Percentiles rank a stretch among this genome's conserved stretches.
These are phyloP conservation scores for Leptinotarsa lineolata DNA, from an alignment of 1,140 invertebrate species.

Conservation along the genomic window DNA sequence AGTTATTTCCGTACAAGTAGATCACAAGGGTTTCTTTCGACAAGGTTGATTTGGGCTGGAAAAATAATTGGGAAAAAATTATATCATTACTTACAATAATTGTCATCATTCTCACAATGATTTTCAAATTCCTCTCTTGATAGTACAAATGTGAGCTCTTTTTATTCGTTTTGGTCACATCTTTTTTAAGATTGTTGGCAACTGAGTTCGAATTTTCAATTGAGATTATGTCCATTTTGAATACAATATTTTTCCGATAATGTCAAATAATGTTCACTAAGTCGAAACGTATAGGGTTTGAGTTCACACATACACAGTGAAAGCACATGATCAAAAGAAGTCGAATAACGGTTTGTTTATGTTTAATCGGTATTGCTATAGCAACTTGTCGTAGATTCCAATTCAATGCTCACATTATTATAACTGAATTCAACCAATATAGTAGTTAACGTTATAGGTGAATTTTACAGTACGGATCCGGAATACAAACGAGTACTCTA, in stretches of 20 bases:
- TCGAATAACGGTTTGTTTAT: no score
- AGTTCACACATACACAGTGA: not conserved
- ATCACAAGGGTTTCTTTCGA: constrained; percentile 63
- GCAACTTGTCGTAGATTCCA: not conserved
- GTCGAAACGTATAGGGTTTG: no score
- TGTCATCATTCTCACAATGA: constrained; percentile 56
- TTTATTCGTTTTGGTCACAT: not conserved
- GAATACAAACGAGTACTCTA: no score
- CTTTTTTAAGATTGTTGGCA: not conserved
- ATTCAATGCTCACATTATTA: no score
- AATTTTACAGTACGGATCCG: no score
- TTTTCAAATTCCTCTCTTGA: constrained; percentile 58
- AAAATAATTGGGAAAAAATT: constrained; percentile 19
- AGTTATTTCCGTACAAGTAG: constrained; percentile 68
- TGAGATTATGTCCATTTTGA: not conserved
- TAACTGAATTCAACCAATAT: no score
- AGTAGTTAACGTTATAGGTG: no score
- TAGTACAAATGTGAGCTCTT: constrained; percentile 58
- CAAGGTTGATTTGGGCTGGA: constrained; percentile 60
- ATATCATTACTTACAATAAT: not conserved
- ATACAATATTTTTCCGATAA: not conserved
- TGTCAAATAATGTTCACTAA: not conserved
- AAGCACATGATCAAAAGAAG: not conserved
- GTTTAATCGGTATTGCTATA: not conserved
- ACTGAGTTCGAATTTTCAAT: not conserved